A percentile compares a stretch with the other conserved stretches of the same genome.
phyloP scores from a whole-genome alignment of 1,140 invertebrate genomes.

The Trypoxylus dichotomus region DNA sequence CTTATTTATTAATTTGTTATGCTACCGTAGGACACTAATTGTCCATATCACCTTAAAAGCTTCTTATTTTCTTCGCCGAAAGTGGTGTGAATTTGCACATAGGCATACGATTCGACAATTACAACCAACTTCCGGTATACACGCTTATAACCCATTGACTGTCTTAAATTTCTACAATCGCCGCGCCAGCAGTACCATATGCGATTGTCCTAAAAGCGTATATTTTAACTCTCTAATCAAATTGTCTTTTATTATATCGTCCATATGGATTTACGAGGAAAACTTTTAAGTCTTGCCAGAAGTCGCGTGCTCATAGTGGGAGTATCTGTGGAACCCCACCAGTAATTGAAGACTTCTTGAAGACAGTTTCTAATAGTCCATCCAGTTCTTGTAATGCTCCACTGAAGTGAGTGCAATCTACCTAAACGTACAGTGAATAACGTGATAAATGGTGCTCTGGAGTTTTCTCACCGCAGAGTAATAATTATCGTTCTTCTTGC shows the following conservation, averaged over 20 bases:
- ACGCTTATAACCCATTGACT: not conserved
- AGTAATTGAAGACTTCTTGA: constrained; percentile 12
- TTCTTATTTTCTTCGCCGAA: too few relatives aligned
- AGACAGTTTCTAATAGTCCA: constrained; percentile 10
- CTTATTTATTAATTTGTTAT: too few relatives aligned
- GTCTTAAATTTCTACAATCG: not conserved
- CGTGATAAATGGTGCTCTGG: not conserved
- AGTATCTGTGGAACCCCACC: not conserved
- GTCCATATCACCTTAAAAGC: too few relatives aligned
- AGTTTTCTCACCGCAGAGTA: too few relatives aligned
- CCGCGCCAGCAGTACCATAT: not conserved
- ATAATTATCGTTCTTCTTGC: too few relatives aligned
- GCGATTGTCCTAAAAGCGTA: not conserved
- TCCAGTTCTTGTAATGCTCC: constrained; percentile 22
- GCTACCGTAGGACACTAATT: too few relatives aligned
- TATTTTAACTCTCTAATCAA: not conserved
- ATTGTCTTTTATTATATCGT: not conserved
- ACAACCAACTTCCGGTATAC: not conserved
- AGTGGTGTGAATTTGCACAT: not conserved
- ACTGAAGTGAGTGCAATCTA: not conserved
- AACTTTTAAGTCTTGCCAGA: not conserved
- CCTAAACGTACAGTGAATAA: not conserved
- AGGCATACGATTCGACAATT: not conserved
- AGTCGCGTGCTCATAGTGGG: constrained; percentile 11
- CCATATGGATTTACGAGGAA: not conserved